Conservation (phyloP, 1,140 invertebrate genomes). For the Drosophila auraria region DNA sequence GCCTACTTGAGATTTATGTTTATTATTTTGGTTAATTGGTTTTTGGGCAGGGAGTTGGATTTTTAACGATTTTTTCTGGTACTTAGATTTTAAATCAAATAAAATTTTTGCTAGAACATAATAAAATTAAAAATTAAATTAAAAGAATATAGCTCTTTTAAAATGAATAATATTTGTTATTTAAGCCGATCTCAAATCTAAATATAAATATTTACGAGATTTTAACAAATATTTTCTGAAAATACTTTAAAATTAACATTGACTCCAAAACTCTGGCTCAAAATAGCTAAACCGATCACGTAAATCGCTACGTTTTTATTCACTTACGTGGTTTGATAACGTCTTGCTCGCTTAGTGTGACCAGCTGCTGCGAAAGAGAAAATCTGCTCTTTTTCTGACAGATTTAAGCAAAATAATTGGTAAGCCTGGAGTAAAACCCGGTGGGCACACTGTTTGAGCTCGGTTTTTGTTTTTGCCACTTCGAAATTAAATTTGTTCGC, state of each 20-base stretch:
- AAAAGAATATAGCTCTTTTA: too few species aligned
- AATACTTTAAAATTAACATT: slow-evolving; percentile 26
- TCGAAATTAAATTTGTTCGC: slow-evolving; percentile 16
- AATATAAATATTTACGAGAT: not conserved
- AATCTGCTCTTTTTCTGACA: too few species aligned
- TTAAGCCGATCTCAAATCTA: not conserved
- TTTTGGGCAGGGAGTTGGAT: not conserved
- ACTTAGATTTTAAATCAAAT: not conserved
- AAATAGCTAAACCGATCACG: too few species aligned
- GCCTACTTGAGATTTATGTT: slow-evolving; percentile 14
- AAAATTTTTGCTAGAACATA: too few species aligned
- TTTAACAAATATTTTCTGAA: not conserved
- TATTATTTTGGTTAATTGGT: slow-evolving; percentile 11
- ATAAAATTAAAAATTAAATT: not conserved
- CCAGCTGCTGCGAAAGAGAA: too few species aligned
- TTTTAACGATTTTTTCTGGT: not conserved
- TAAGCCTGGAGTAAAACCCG: too few species aligned
- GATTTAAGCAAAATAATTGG: too few species aligned
- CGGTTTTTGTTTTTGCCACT: slow-evolving; percentile 48
- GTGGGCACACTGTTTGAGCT: slow-evolving; percentile 18
- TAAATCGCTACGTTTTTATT: too few species aligned
- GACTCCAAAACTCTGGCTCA: slow-evolving; percentile 15
- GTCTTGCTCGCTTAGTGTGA: too few species aligned
- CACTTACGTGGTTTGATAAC: too few species aligned
- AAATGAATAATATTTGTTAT: not conserved